These are phyloP conservation scores for Felis catus DNA, from an alignment of 2,113 vertebrate genomes.

Conservation along the genomic window F.catus_Fca126_mat1.0 CM031417.1:134697501-134698000, in stretches of 20 bases:
- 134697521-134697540: neutral
- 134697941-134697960: neutral
- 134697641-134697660: neutral
- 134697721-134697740: neutral
- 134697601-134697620: neutral
- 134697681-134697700: neutral
- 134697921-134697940: neutral
- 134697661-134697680: neutral
- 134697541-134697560: neutral
- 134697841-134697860: neutral
- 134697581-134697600: neutral
- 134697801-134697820: neutral
- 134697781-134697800: neutral
- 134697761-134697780: neutral
- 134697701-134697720: neutral
- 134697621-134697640: neutral
- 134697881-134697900: neutral
- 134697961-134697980: too few relatives aligned
- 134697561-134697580: neutral
- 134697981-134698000: too few relatives aligned
- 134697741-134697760: conserved; percentile 1
- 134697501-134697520: neutral
- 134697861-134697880: neutral
- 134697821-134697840: neutral
- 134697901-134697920: neutral